Conservation (phyloP, 2,888 invertebrate genomes). For the Resseliella maxima region DNA sequence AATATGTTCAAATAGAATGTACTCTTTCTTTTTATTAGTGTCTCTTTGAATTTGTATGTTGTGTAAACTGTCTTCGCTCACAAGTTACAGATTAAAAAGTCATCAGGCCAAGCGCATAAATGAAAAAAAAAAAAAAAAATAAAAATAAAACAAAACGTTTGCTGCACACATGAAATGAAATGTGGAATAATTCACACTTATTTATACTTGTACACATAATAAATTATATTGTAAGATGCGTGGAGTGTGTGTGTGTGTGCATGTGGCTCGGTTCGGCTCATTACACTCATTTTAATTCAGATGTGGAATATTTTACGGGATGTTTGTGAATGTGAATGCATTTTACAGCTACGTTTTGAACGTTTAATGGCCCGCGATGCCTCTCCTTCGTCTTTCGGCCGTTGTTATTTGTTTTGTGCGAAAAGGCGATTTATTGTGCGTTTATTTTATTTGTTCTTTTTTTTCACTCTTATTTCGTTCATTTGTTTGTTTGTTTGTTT, state of each 20-base stretch:
- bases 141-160: neutral
- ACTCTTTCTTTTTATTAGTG: too few relatives aligned
- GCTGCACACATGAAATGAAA: neutral
- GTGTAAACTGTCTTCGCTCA: neutral
- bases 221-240: slow-evolving; percentile 8
- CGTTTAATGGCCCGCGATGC: slow-evolving; percentile 24
- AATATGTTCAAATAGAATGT: too few relatives aligned
- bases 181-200: slow-evolving; percentile 7
- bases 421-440: too few relatives aligned
- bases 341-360: slow-evolving; percentile 19
- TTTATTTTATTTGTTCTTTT: neutral
- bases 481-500: neutral
- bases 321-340: slow-evolving; percentile 7
- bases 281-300: slow-evolving; percentile 46
- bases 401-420: too few relatives aligned
- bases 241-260: neutral
- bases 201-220: neutral
- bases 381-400: neutral
- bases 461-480: neutral
- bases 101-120: neutral
- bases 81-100: neutral
- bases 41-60: neutral
- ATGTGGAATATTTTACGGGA: slow-evolving; percentile 22
- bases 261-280: neutral
- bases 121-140: neutral